These are phyloP conservation scores for Lagocephalus sceleratus DNA, from an alignment of 2,797 vertebrate species.

Conservation along the genomic window DNA sequence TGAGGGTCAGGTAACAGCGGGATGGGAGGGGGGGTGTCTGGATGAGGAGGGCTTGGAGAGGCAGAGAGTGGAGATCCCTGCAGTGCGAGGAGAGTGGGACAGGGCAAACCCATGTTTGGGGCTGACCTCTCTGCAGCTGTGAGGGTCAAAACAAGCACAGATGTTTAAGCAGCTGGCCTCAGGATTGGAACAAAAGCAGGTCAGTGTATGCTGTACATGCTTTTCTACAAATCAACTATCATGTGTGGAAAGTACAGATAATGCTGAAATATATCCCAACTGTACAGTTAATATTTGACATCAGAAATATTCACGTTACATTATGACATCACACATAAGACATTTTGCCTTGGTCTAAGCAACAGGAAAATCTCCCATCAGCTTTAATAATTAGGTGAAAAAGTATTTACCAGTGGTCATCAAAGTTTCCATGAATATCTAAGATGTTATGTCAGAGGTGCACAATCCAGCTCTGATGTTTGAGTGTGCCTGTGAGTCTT, in stretches of 20 bases:
- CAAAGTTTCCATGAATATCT: too few species aligned
- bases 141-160: conserved; percentile 63
- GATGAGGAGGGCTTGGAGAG: conserved; percentile 40
- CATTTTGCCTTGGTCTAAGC: too few species aligned
- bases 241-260: conserved; percentile 20
- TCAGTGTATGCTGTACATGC: conserved; percentile 48
- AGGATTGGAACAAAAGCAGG: conserved; percentile 43
- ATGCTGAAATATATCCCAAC: too few species aligned
- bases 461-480: conserved; percentile 14
- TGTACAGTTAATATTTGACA: too few species aligned
- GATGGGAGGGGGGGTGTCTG: conserved; percentile 48
- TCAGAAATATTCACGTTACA: too few species aligned
- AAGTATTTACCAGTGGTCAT: too few species aligned
- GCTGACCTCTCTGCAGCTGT: conserved; percentile 76
- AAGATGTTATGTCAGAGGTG: conserved; percentile 15
- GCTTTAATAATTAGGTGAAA: too few species aligned
- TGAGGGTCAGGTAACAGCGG: conserved; percentile 56
- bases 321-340: too few species aligned
- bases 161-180: conserved; percentile 68
- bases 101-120: conserved; percentile 50
- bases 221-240: conserved; percentile 40
- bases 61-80: conserved; percentile 57
- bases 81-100: conserved; percentile 59
- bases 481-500: conserved; percentile 57
- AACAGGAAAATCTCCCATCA: too few species aligned